Conservation (phyloP, 2,888 invertebrate genomes). For the Thymelicus sylvestris region DNA sequence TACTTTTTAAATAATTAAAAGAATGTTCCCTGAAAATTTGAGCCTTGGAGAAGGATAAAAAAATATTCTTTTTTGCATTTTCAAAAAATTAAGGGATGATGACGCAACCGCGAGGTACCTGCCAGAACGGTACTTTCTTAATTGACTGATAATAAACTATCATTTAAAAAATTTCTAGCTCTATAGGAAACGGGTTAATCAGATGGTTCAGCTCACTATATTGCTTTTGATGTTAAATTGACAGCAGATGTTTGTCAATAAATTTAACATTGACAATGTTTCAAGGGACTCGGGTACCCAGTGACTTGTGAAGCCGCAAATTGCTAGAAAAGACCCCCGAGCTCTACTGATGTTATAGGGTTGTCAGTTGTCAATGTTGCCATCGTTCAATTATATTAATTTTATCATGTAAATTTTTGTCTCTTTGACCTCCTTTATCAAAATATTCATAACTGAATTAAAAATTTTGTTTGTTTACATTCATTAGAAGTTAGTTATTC, state of each 20-base stretch:
- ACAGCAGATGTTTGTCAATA: slow-evolving; percentile 12
- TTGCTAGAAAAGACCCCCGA: slow-evolving; percentile 36
- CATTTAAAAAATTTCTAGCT: too few relatives aligned
- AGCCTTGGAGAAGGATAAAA: too few relatives aligned
- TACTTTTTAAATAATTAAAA: too few relatives aligned
- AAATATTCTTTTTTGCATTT: too few relatives aligned
- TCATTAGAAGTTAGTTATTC: neutral
- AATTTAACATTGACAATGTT: slow-evolving; percentile 35
- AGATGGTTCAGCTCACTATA: too few relatives aligned
- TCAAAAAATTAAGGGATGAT: too few relatives aligned
- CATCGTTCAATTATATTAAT: neutral
- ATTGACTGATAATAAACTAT: too few relatives aligned
- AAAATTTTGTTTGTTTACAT: slow-evolving; percentile 4
- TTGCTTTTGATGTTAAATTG: too few relatives aligned
- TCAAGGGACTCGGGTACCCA: slow-evolving; percentile 33
- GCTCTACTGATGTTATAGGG: slow-evolving; percentile 8
- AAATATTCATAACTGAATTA: neutral
- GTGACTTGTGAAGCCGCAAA: slow-evolving; percentile 35
- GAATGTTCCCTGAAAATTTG: too few relatives aligned
- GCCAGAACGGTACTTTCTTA: too few relatives aligned
- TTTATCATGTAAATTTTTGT: neutral
- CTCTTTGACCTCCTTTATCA: neutral
- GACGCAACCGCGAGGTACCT: too few relatives aligned
- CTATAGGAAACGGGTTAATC: too few relatives aligned
- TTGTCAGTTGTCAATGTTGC: slow-evolving; percentile 19